These are phyloP conservation scores for Anagrus nilaparvatae DNA, from an alignment of 1,140 invertebrate genomes.

Conservation along the genomic window DNA sequence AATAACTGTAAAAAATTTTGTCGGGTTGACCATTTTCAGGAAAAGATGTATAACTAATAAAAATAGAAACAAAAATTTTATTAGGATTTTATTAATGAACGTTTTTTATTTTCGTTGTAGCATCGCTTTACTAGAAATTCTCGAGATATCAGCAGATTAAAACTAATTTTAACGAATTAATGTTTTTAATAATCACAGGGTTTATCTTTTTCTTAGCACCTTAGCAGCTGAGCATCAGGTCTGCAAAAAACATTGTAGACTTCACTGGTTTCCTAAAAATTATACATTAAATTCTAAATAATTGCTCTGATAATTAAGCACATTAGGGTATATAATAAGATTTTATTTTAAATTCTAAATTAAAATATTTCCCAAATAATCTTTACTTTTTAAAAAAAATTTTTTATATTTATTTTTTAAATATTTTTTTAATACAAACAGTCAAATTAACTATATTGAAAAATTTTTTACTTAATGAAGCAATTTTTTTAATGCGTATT, in stretches of 20 bases:
- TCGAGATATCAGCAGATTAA: constrained; percentile 18
- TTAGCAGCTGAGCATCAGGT: constrained; percentile 40
- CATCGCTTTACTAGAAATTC: constrained; percentile 24
- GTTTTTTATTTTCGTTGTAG: constrained; percentile 21
- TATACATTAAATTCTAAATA: constrained; percentile 27
- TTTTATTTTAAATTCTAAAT: too few relatives aligned
- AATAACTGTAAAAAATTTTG: constrained; percentile 20
- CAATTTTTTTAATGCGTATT: neutral
- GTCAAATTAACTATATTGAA: neutral
- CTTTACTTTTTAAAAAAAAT: neutral
- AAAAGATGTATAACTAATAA: constrained; percentile 23
- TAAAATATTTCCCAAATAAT: too few relatives aligned
- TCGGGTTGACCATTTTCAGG: constrained; percentile 16
- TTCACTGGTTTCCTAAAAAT: constrained; percentile 38
- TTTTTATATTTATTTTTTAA: neutral
- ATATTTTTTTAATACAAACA: neutral
- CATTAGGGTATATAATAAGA: too few relatives aligned
- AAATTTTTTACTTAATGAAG: neutral
- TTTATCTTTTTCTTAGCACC: constrained; percentile 31
- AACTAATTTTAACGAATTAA: constrained; percentile 35
- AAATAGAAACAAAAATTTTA: too few relatives aligned
- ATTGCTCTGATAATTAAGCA: too few relatives aligned
- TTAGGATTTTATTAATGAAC: constrained; percentile 18
- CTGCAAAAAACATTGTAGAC: constrained; percentile 38
- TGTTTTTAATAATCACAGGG: constrained; percentile 43